These are phyloP conservation scores for Scaptomyza flava DNA, from an alignment of 2,888 invertebrate genomes.

Conservation along the genomic window DNA sequence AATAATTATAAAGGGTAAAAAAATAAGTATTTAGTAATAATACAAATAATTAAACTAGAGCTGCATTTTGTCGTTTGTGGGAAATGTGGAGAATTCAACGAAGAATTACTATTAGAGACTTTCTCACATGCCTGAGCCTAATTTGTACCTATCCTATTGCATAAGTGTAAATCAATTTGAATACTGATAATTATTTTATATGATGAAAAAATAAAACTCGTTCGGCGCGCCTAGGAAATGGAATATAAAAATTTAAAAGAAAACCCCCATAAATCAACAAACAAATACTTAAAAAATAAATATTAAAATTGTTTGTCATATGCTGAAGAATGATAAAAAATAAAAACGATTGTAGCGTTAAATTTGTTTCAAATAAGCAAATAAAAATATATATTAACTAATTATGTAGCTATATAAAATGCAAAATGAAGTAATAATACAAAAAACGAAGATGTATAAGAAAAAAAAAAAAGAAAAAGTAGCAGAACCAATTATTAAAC, in stretches of 20 bases:
- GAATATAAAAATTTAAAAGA: constrained; percentile 35
- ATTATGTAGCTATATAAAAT: constrained; percentile 65
- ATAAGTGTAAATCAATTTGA: constrained; percentile 74
- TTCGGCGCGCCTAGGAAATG: constrained; percentile 61
- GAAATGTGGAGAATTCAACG: constrained; percentile 37
- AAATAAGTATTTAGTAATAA: constrained; percentile 12
- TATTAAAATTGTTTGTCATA: constrained; percentile 72
- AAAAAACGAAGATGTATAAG: constrained; percentile 54
- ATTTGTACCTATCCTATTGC: constrained; percentile 82
- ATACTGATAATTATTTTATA: constrained; percentile 69
- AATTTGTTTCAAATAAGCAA: constrained; percentile 68
- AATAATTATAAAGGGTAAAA: constrained; percentile 25
- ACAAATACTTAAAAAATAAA: constrained; percentile 27
- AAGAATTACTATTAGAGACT: constrained; percentile 67
- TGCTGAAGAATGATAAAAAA: constrained; percentile 63
- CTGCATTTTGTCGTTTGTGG: constrained; percentile 61
- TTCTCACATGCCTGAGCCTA: constrained; percentile 78
- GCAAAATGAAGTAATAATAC: constrained; percentile 13
- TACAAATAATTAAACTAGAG: constrained; percentile 50
- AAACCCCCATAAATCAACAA: constrained; percentile 38
- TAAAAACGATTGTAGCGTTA: constrained; percentile 64
- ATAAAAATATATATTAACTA: constrained; percentile 48
- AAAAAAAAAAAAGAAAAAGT: constrained; percentile 49
- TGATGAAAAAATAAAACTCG: constrained; percentile 48
- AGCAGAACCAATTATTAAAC: constrained; percentile 82